phyloP scores from a whole-genome alignment of 2,797 vertebrate genomes.

The Anguilla obscura region DNA sequence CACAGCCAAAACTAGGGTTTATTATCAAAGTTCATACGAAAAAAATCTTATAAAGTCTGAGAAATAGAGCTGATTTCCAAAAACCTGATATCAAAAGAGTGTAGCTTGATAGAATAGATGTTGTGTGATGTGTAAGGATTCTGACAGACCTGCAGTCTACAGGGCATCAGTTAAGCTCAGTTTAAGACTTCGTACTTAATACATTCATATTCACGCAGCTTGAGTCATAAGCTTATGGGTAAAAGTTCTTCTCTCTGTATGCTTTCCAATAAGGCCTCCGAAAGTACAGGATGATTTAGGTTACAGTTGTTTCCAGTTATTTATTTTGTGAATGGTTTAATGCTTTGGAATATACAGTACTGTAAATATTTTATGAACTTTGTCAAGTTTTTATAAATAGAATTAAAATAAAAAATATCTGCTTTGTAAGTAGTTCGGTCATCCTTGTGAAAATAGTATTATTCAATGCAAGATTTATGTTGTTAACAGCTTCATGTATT shows the following conservation, averaged over 20 bases:
- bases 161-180: neutral
- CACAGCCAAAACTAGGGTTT: neutral
- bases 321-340: neutral
- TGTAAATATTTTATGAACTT: constrained; percentile 10
- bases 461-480: neutral
- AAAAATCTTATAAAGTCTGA: neutral
- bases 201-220: neutral
- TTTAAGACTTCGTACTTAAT: neutral
- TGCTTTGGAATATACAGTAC: neutral
- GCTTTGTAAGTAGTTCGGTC: neutral
- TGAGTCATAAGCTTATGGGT: neutral
- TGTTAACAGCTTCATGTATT: neutral
- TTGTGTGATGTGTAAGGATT: neutral
- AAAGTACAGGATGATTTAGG: neutral
- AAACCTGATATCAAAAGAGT: neutral
- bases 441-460: neutral
- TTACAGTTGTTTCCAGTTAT: neutral
- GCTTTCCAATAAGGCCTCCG: neutral
- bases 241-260: neutral
- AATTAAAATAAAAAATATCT: neutral
- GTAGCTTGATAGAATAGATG: neutral
- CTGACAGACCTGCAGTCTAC: neutral
- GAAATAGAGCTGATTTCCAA: neutral
- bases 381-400: neutral
- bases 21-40: neutral